A percentile compares a stretch with the other conserved stretches of the same genome.
These are phyloP conservation scores for Elephantulus edwardii DNA, from an alignment of 2,113 vertebrate species.

Conservation along the genomic window DNA sequence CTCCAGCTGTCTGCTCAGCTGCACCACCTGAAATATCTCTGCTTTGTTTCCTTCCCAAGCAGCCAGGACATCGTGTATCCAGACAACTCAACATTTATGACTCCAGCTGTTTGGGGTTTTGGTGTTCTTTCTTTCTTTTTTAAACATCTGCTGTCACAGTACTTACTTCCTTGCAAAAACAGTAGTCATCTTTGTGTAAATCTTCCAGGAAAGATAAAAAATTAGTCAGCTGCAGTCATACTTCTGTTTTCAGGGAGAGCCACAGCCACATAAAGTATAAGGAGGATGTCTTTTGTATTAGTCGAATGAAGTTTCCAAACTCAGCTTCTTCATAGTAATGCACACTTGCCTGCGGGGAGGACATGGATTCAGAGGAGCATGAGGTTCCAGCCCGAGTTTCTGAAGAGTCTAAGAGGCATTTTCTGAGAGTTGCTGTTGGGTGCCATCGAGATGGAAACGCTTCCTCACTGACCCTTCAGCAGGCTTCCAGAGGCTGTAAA, in stretches of 20 bases:
- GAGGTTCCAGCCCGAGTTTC: not conserved
- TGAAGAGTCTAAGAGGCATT: not conserved
- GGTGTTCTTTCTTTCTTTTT: not conserved
- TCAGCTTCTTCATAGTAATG: not conserved
- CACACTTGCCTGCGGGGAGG: not conserved
- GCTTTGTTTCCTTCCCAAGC: conserved; percentile 37
- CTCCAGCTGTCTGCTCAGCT: conserved; percentile 29
- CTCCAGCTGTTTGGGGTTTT: conserved; percentile 28
- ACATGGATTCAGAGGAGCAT: not conserved
- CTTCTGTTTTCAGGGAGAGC: not conserved
- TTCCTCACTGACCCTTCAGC: too few species aligned
- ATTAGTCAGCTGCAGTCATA: not conserved
- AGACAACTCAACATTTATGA: not conserved
- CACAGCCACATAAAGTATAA: not conserved
- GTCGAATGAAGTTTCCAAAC: not conserved
- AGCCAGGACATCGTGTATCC: conserved; percentile 42
- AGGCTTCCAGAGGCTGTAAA: too few species aligned
- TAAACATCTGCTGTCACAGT: not conserved
- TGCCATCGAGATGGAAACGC: too few species aligned
- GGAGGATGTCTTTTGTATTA: not conserved
- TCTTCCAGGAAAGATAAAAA: not conserved
- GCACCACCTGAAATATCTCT: conserved; percentile 54
- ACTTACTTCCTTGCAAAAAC: not conserved
- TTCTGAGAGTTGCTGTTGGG: too few species aligned
- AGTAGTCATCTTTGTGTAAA: not conserved